Conservation (phyloP, 2,888 invertebrate genomes). For the Iselma pallidipennis region DNA sequence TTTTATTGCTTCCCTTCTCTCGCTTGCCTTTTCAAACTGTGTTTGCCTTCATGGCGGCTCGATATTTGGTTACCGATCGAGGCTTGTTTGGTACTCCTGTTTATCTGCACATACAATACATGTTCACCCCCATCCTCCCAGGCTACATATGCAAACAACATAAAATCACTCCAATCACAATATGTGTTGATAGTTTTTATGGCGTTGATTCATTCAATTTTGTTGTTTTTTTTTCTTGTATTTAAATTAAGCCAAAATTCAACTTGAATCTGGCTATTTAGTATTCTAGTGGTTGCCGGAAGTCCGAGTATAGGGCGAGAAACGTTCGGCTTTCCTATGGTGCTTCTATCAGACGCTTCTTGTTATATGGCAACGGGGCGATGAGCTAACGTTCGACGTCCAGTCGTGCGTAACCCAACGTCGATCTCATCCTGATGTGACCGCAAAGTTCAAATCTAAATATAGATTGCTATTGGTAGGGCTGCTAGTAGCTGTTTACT, state of each 20-base stretch:
- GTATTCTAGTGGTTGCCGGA: constrained; percentile 36
- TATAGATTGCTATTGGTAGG: constrained; percentile 44
- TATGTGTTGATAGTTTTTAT: not conserved
- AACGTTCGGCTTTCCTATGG: constrained; percentile 26
- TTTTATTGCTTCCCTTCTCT: constrained; percentile 21
- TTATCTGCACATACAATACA: not conserved
- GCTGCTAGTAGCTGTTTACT: constrained; percentile 44
- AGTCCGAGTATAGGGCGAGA: constrained; percentile 41
- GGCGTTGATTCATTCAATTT: not conserved
- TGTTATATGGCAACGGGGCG: constrained; percentile 43
- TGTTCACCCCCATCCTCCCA: no score
- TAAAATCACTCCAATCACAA: not conserved
- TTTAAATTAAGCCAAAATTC: not conserved
- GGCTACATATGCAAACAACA: not conserved
- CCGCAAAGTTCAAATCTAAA: constrained; percentile 39
- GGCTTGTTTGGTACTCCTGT: constrained; percentile 1
- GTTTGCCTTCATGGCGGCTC: constrained; percentile 1
- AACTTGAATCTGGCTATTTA: constrained; percentile 22
- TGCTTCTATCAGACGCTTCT: constrained; percentile 45
- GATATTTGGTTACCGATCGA: constrained; percentile 25
- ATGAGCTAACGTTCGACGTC: constrained; percentile 34
- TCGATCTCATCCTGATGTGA: constrained; percentile 29
- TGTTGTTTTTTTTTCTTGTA: no score
- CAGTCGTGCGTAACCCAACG: constrained; percentile 41
- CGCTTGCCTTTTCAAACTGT: constrained; percentile 16